Conservation (phyloP, 2,113 vertebrate genomes). For the Catharus fuscescens region DNA sequence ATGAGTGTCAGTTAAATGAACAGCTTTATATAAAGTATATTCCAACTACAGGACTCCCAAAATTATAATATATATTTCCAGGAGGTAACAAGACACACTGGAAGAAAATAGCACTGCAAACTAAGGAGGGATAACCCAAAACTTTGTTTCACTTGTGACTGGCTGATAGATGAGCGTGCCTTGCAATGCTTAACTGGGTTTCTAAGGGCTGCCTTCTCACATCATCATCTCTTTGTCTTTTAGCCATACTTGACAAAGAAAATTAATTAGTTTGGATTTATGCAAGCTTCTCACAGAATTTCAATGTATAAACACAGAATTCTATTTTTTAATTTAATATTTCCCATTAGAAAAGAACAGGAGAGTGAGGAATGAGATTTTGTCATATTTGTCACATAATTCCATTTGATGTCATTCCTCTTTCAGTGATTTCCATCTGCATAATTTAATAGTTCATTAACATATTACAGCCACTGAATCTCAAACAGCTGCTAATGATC, state of each 20-base stretch:
- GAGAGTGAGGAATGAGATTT: constrained; percentile 29
- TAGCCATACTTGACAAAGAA: neutral
- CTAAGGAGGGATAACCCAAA: neutral
- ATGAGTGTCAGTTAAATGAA: neutral
- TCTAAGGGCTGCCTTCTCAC: neutral
- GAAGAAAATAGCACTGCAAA: neutral
- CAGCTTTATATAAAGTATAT: neutral
- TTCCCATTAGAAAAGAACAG: constrained; percentile 27
- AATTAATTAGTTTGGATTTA: constrained; percentile 1
- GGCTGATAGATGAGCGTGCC: neutral
- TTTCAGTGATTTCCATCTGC: constrained; percentile 53
- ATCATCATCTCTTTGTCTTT: neutral
- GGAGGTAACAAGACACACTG: neutral
- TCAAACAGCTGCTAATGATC: constrained; percentile 60
- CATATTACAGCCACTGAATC: constrained; percentile 39
- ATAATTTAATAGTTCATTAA: constrained; percentile 57
- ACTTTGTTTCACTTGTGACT: neutral
- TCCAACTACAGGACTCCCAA: neutral
- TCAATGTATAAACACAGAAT: neutral
- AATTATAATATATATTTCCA: neutral
- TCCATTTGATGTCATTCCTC: constrained; percentile 39
- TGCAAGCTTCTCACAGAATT: neutral
- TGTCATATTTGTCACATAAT: constrained; percentile 40
- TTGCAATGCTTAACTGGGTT: neutral
- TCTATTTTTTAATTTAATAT: constrained; percentile 16